Conservation (phyloP, 2,888 invertebrate genomes). For the Pelosia muscerda region DNA sequence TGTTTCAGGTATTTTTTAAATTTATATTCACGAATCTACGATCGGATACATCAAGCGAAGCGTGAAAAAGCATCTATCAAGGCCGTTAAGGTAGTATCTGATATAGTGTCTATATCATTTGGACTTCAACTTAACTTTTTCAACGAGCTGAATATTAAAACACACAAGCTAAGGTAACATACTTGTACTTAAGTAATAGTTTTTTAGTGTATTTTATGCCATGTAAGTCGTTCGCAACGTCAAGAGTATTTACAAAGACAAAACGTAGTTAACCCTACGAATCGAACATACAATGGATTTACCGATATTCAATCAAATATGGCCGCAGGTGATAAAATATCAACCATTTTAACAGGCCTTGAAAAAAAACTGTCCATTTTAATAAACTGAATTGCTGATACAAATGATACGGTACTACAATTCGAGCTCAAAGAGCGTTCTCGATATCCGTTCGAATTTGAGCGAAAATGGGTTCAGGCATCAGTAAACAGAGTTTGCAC, state of each 20-base stretch:
- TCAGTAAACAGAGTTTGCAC: constrained; percentile 32
- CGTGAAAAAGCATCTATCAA: too few relatives aligned
- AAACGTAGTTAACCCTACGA: neutral
- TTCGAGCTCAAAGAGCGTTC: constrained; percentile 26
- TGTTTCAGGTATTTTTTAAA: neutral
- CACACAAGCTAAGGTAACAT: neutral
- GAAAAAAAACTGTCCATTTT: neutral
- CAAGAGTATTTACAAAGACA: too few relatives aligned
- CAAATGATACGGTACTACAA: constrained; percentile 19
- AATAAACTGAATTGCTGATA: constrained; percentile 13
- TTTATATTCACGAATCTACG: neutral
- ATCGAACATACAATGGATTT: neutral
- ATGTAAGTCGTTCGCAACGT: too few relatives aligned
- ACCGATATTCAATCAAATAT: neutral
- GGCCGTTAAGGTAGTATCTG: too few relatives aligned
- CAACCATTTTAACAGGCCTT: neutral
- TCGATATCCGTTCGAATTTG: constrained; percentile 23
- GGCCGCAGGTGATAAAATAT: neutral
- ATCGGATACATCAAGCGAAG: too few relatives aligned
- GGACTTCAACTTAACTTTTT: too few relatives aligned
- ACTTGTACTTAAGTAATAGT: neutral
- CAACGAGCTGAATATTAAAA: too few relatives aligned
- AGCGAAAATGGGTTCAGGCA: constrained; percentile 28
- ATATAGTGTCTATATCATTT: too few relatives aligned
- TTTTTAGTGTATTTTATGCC: neutral